Conservation (phyloP, 2,888 invertebrate genomes). For the Druceiella hillmani region DNA sequence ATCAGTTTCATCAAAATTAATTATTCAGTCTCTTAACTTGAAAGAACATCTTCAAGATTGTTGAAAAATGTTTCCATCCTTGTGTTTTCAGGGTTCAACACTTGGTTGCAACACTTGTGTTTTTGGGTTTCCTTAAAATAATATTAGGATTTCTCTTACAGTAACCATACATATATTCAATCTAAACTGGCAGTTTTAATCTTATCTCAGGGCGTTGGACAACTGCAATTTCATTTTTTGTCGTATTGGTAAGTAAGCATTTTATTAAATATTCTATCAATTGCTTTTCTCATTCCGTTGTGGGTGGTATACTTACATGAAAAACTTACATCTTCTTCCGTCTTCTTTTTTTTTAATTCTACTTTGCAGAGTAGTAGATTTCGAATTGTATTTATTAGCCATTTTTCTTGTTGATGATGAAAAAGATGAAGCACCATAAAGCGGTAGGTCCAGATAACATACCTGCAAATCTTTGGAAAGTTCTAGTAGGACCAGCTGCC, state of each 20-base stretch:
- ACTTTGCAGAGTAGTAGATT: not conserved
- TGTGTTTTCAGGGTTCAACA: slow-evolving; percentile 8
- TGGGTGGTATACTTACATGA: too few relatives aligned
- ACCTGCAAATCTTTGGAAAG: too few relatives aligned
- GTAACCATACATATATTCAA: too few relatives aligned
- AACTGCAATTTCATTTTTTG: slow-evolving; percentile 1
- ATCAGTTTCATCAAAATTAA: slow-evolving; percentile 10
- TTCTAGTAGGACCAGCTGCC: too few relatives aligned
- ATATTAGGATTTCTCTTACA: too few relatives aligned
- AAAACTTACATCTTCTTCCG: slow-evolving; percentile 1
- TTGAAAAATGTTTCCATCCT: slow-evolving; percentile 9
- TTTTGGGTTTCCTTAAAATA: slow-evolving; percentile 7
- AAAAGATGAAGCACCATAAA: too few relatives aligned
- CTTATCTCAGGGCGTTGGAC: too few relatives aligned
- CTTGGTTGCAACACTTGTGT: slow-evolving; percentile 8
- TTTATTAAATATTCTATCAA: slow-evolving; percentile 1
- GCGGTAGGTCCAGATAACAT: too few relatives aligned
- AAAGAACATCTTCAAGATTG: slow-evolving; percentile 2
- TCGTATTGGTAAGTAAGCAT: not conserved
- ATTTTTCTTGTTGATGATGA: too few relatives aligned
- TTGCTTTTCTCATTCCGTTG: too few relatives aligned
- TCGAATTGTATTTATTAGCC: slow-evolving; percentile 2
- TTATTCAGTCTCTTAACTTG: slow-evolving; percentile 5
- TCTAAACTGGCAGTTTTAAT: too few relatives aligned
- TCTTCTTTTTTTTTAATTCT: not conserved